These are phyloP conservation scores for Sinotaia quadrata DNA, from an alignment of 2,888 invertebrate species.

Conservation along the genomic window DNA sequence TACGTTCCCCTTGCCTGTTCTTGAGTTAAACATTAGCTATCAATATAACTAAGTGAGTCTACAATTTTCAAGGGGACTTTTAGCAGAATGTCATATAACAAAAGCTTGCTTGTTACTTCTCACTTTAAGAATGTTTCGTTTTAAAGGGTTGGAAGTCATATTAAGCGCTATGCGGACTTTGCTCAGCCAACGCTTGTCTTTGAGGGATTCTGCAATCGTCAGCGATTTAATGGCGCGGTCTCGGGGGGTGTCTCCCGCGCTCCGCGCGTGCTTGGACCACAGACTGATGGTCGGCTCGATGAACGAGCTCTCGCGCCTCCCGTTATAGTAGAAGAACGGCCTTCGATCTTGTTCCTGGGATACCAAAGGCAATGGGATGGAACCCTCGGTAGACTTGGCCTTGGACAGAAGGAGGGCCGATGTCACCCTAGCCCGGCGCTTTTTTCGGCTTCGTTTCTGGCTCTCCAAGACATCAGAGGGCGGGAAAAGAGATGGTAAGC, in stretches of 20 bases:
- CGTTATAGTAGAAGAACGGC: constrained; percentile 66
- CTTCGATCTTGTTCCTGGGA: constrained; percentile 59
- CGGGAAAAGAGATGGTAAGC: constrained; percentile 15
- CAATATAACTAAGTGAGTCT: too few species aligned
- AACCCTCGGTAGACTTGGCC: constrained; percentile 57
- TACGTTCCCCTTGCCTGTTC: too few species aligned
- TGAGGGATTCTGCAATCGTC: constrained; percentile 68
- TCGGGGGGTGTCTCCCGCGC: constrained; percentile 61
- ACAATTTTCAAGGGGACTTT: too few species aligned
- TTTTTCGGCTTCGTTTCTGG: constrained; percentile 8
- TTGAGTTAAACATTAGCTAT: too few species aligned
- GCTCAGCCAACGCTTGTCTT: constrained; percentile 70
- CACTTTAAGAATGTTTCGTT: constrained; percentile 42
- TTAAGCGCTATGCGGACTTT: constrained; percentile 68
- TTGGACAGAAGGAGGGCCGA: constrained; percentile 54
- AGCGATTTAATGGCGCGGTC: constrained; percentile 70
- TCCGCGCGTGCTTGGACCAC: constrained; percentile 47
- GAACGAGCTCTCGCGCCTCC: constrained; percentile 55
- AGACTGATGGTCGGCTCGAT: constrained; percentile 57
- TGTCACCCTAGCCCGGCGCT: constrained; percentile 39
- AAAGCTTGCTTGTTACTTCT: neutral
- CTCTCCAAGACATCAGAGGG: constrained; percentile 5
- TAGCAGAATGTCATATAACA: neutral
- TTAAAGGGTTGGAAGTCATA: constrained; percentile 63
- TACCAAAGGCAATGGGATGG: constrained; percentile 61